A percentile compares a stretch with the other conserved stretches of the same genome.
These are phyloP conservation scores for Ophion costatus DNA, from an alignment of 2,888 invertebrate genomes.

Conservation along the genomic window DNA sequence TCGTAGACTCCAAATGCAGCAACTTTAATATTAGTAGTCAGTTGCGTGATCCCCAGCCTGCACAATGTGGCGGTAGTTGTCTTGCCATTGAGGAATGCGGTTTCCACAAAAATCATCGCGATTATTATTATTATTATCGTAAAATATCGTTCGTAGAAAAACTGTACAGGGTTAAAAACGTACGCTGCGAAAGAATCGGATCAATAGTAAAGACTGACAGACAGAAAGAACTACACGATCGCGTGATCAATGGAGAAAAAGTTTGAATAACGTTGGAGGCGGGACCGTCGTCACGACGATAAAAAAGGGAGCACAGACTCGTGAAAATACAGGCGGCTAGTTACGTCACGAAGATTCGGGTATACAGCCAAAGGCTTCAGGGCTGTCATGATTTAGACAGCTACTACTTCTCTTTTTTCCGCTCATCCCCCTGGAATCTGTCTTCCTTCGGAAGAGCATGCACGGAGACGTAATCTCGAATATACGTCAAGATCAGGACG, in stretches of 20 bases:
- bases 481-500: conserved; percentile 12
- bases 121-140: too few relatives aligned
- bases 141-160: too few relatives aligned
- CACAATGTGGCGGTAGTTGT: too few relatives aligned
- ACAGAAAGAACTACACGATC: not conserved
- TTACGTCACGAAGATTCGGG: not conserved
- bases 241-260: not conserved
- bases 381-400: conserved; percentile 12
- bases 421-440: not conserved
- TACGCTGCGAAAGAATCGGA: not conserved
- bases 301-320: conserved; percentile 35
- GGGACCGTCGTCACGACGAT: conserved; percentile 17
- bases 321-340: conserved; percentile 21
- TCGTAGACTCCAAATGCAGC: not conserved
- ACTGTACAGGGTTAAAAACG: too few relatives aligned
- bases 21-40: not conserved
- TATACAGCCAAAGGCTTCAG: not conserved
- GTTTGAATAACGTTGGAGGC: not conserved
- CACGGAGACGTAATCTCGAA: not conserved
- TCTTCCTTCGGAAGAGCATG: not conserved
- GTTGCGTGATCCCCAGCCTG: not conserved
- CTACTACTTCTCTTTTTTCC: conserved; percentile 1
- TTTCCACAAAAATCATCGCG: too few relatives aligned
- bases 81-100: too few relatives aligned
- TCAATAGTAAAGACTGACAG: not conserved